Percentiles rank a stretch among this genome's conserved stretches.
These are phyloP conservation scores for Sitodiplosis mosellana DNA, from an alignment of 1,140 invertebrate genomes.

Conservation along the genomic window DNA sequence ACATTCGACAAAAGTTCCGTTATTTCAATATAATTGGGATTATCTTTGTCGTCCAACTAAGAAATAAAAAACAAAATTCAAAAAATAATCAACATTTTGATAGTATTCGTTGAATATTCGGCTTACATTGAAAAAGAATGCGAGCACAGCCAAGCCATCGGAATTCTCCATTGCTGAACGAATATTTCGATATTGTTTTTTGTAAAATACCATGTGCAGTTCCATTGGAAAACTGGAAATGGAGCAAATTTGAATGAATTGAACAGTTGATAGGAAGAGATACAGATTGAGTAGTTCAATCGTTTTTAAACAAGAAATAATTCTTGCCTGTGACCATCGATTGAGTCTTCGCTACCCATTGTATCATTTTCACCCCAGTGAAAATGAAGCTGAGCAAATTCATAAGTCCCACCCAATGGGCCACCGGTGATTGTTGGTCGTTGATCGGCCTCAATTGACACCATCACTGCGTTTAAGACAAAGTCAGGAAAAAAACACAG, in stretches of 20 bases:
- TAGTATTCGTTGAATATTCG: no score
- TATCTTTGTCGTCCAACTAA: neutral
- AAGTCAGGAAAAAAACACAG: no score
- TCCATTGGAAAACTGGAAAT: constrained; percentile 51
- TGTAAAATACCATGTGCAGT: constrained; percentile 74
- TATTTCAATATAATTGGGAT: neutral
- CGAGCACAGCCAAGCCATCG: constrained; percentile 69
- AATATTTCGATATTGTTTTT: constrained; percentile 43
- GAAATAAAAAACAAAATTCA: neutral
- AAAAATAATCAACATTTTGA: neutral
- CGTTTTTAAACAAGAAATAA: neutral
- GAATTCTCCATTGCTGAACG: constrained; percentile 38
- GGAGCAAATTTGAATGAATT: constrained; percentile 14
- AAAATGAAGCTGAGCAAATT: constrained; percentile 58
- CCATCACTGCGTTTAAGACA: no score
- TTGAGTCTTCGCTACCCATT: constrained; percentile 71
- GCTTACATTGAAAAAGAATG: constrained; percentile 37
- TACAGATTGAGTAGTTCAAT: neutral
- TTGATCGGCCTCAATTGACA: constrained; percentile 13
- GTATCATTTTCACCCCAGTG: constrained; percentile 63
- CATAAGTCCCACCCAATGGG: constrained; percentile 47
- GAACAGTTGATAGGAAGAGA: no score
- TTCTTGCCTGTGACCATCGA: constrained; percentile 33
- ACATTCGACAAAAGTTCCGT: constrained; percentile 15
- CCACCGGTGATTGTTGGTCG: constrained; percentile 40